These are phyloP conservation scores for Drosophila azteca DNA, from an alignment of 1,140 invertebrate species.

Conservation along the genomic window DNA sequence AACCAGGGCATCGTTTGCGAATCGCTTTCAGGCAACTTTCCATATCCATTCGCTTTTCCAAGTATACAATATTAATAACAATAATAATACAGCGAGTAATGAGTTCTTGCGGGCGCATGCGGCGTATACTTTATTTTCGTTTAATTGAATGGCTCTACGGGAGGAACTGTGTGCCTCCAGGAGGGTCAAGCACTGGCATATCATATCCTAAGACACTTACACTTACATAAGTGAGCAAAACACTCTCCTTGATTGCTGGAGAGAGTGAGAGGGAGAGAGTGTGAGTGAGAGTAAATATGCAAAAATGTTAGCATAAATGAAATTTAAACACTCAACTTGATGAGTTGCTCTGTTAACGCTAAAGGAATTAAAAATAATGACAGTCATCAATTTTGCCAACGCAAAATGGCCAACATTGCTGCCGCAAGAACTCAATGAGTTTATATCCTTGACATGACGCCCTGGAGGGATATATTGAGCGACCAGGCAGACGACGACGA, in stretches of 20 bases:
- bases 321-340: conserved; percentile 79
- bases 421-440: conserved; percentile 14
- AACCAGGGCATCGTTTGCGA: too few relatives aligned
- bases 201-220: conserved; percentile 19
- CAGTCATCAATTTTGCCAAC: conserved; percentile 62
- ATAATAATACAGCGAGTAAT: conserved; percentile 39
- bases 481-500: neutral
- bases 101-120: conserved; percentile 27
- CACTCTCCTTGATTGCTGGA: conserved; percentile 68
- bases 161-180: conserved; percentile 41
- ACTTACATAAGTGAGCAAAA: conserved; percentile 21
- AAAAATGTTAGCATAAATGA: conserved; percentile 59
- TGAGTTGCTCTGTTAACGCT: conserved; percentile 73
- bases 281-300: conserved; percentile 31
- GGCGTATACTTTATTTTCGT: conserved; percentile 44
- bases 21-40: conserved; percentile 26
- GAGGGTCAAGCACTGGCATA: conserved; percentile 27
- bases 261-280: neutral
- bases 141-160: conserved; percentile 62
- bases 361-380: conserved; percentile 76
- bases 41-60: neutral
- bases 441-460: conserved; percentile 24
- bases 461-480: conserved; percentile 19
- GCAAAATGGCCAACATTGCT: conserved; percentile 10
- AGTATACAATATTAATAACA: conserved; percentile 32